These are phyloP conservation scores for Drosophila punjabiensis DNA, from an alignment of 1,140 invertebrate species.

Conservation along the genomic window DNA sequence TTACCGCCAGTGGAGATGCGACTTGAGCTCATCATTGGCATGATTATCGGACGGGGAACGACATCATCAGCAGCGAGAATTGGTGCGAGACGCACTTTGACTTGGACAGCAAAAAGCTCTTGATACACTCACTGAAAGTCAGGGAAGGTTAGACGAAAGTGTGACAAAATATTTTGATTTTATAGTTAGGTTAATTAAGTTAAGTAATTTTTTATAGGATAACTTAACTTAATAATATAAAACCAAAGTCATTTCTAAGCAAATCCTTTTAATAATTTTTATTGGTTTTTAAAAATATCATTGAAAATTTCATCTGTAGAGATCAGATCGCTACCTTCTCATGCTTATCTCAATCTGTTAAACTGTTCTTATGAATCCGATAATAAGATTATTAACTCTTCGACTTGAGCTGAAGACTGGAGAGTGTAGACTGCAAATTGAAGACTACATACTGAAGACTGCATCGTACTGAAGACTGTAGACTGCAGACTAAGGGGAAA, in stretches of 20 bases:
- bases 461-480: neutral
- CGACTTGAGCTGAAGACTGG: slow-evolving; percentile 14
- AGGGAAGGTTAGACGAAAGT: neutral
- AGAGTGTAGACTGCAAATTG: neutral
- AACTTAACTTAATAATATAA: too few species aligned
- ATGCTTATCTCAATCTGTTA: neutral
- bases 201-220: too few species aligned
- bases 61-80: slow-evolving; percentile 72
- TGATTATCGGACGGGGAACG: slow-evolving; percentile 74
- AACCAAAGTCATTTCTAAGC: neutral
- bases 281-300: neutral
- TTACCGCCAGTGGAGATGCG: slow-evolving; percentile 62
- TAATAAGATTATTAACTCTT: slow-evolving; percentile 31
- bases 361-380: slow-evolving; percentile 1
- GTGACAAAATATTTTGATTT: too few species aligned
- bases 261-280: too few species aligned
- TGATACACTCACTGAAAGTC: slow-evolving; percentile 21
- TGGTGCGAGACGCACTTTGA: slow-evolving; percentile 83
- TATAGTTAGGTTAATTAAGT: too few species aligned
- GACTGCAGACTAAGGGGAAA: slow-evolving; percentile 2
- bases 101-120: slow-evolving; percentile 67
- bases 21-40: slow-evolving; percentile 76
- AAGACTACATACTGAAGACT: neutral
- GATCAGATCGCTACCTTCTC: neutral
- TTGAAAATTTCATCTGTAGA: too few species aligned